Evolutionary conservation across 2,888 invertebrate species (phyloP).

Genomic region (Amiota mariae): DNA sequence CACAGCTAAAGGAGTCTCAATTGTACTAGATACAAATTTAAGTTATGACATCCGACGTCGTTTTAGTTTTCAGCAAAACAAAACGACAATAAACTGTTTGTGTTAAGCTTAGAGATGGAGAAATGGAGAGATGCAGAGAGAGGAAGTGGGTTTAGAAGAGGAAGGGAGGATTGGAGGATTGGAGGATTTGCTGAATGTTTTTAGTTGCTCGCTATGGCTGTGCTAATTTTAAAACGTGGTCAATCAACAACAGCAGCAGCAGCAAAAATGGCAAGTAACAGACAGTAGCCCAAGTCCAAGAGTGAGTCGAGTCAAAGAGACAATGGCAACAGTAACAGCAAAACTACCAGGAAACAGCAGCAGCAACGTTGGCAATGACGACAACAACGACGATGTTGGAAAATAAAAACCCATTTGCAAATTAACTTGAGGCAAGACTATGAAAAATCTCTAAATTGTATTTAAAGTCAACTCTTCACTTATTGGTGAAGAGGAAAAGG

Average conservation of each 20-base stretch:
- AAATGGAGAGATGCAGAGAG: not conserved
- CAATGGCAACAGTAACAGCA: slow-evolving; percentile 30
- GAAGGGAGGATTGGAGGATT: not conserved
- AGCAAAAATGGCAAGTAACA: slow-evolving; percentile 36
- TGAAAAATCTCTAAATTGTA: slow-evolving; percentile 56
- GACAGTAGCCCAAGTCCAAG: slow-evolving; percentile 18
- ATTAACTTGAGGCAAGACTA: slow-evolving; percentile 66
- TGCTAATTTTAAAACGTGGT: slow-evolving; percentile 68
- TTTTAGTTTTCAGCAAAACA: slow-evolving; percentile 29
- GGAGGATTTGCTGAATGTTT: not conserved
- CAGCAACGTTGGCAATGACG: not conserved
- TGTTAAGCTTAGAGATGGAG: not conserved
- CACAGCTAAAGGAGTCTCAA: not conserved
- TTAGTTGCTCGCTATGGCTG: slow-evolving; percentile 27
- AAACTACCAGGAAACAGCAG: slow-evolving; percentile 49
- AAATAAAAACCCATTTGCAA: slow-evolving; percentile 63
- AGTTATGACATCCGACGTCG: slow-evolving; percentile 48
- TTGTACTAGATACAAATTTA: slow-evolving; percentile 31
- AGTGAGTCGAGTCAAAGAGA: slow-evolving; percentile 22
- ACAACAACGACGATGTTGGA: slow-evolving; percentile 12
- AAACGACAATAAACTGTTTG: slow-evolving; percentile 24
- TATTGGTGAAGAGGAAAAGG: slow-evolving; percentile 23
- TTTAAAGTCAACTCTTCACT: slow-evolving; percentile 52
- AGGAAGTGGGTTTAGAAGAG: not conserved
- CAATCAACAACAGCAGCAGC: slow-evolving; percentile 53